Evolutionary conservation across 1,140 invertebrate species (phyloP).

Genomic region (Panagrolaimus sp.): DNA sequence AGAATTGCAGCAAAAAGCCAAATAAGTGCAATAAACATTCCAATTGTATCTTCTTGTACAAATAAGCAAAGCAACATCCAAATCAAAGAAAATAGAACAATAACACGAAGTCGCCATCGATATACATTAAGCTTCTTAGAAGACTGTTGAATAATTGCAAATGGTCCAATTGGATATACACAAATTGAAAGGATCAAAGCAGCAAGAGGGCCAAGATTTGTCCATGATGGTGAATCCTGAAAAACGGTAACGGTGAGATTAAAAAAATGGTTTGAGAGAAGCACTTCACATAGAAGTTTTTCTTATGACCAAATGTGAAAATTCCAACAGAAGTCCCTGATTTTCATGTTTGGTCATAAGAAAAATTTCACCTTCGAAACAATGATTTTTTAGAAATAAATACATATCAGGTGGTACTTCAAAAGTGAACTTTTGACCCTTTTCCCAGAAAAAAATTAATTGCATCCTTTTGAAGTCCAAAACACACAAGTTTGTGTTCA

Average conservation of each 20-base stretch:
- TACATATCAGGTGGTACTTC: too few species aligned
- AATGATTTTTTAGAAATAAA: too few species aligned
- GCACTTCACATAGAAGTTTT: neutral
- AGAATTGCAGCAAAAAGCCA: neutral
- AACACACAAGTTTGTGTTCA: too few species aligned
- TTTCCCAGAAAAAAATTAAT: too few species aligned
- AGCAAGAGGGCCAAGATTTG: neutral
- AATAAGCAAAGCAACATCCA: conserved; percentile 2
- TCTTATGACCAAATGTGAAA: too few species aligned
- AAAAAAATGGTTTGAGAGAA: too few species aligned
- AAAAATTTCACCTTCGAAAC: too few species aligned
- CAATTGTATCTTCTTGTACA: neutral
- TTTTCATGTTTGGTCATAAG: too few species aligned
- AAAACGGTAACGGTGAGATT: neutral
- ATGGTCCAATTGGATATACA: neutral
- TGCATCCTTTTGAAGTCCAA: too few species aligned
- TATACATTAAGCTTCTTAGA: neutral
- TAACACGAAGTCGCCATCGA: neutral
- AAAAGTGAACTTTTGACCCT: too few species aligned
- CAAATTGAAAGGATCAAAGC: neutral
- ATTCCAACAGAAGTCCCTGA: too few species aligned
- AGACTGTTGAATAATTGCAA: neutral
- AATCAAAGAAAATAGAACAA: neutral
- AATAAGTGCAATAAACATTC: neutral
- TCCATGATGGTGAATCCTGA: conserved; percentile 1